Conservation (phyloP, 2,797 vertebrate species). For the Chiroxiphia lanceolata region DNA sequence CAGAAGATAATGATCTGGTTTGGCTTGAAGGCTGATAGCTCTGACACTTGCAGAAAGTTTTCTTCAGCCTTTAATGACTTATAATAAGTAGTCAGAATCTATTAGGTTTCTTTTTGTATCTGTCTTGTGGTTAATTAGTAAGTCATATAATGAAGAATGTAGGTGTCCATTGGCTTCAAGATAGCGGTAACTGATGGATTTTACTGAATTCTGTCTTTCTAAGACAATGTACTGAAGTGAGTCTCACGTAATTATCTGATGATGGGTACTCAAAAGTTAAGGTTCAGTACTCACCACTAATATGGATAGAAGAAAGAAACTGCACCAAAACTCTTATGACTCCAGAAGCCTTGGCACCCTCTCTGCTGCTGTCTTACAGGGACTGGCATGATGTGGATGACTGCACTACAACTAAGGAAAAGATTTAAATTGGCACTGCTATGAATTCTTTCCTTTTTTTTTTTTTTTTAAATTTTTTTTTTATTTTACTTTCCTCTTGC, state of each 20-base stretch:
- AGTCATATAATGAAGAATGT: not conserved
- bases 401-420: not conserved
- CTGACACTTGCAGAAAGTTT: not conserved
- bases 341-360: not conserved
- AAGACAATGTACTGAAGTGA: not conserved
- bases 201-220: not conserved
- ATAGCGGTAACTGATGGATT: not conserved
- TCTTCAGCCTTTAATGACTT: not conserved
- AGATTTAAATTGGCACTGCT: not conserved
- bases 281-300: not conserved
- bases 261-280: not conserved
- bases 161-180: not conserved
- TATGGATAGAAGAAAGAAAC: not conserved
- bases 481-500: too few species aligned
- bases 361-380: rapidly evolving
- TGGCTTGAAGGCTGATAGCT: not conserved
- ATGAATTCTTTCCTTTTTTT: not conserved
- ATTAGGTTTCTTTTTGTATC: not conserved
- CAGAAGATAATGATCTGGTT: not conserved
- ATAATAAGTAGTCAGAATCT: not conserved
- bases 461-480: too few species aligned
- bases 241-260: not conserved
- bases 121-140: not conserved
- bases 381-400: not conserved
- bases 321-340: not conserved